Evolutionary conservation across 2,113 vertebrate species (phyloP), one percentile per base, ranked within the genome.

Genomic region (Xiphophorus hellerii): DNA sequence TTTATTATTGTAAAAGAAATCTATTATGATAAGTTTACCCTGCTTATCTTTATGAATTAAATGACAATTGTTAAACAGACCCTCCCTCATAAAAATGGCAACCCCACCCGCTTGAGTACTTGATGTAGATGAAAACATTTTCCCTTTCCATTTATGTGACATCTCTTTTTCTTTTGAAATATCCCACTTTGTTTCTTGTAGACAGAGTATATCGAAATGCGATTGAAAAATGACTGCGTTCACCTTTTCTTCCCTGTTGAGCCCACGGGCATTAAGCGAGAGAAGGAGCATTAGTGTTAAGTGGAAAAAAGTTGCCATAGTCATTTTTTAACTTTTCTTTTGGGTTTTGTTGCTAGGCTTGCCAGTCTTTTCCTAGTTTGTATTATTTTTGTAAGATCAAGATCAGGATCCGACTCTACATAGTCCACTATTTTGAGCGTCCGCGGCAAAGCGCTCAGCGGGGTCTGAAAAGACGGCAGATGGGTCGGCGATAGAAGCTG

Each of bases 31-130:
- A 0, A 62, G 1, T 30, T 20, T 62, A 0, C 61, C 61, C 1
- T 29, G 2, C 0, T 15, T 17, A 3, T 62, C 61, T 20, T 62
- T 30, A 2, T 62, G 4, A 5, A 62, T 1, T 1, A 62, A 29
- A 2, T 3, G 0, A 7, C 61, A 15, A 2, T 29, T 2, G 0
- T 31, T 5, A 0, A 6, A 9, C 0, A 62, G 1, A 17, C 6
- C 15, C 6, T 62, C 61, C 1, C 14, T 30, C 0, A 62, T 1
- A 20, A 62, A 7, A 2, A 30, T 8, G 2, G 61, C 61, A 0
- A 62, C 28, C 1, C 61, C 61, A 6, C 61, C 61, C 1, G 28
- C 10, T 30, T 29, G 4, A 2, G 29, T 62, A 0, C 15, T 14
- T 0, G 61, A 30, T 14, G 5, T 5, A 4, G 60, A 62, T 5